Evolutionary conservation across 2,113 vertebrate genomes (phyloP).

Genomic region (Sterrhoptilus dennistouni): DNA sequence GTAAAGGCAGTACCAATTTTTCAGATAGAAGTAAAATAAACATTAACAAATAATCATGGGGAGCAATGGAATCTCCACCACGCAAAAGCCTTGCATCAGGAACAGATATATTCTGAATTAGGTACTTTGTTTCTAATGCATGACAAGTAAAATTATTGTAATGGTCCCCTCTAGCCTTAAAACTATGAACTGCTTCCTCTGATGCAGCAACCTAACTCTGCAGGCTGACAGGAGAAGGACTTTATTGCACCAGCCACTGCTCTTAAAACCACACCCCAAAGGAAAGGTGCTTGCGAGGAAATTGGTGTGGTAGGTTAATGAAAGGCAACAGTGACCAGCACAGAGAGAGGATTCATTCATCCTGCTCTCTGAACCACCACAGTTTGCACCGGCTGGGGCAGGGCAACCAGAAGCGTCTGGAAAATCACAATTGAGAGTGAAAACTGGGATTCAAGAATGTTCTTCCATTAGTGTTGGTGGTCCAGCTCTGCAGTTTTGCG

Average conservation of each 20-base stretch:
- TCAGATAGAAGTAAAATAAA: neutral
- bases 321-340: neutral
- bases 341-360: neutral
- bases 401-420: neutral
- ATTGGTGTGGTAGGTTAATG: conserved; percentile 12
- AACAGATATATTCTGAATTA: neutral
- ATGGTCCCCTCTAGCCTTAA: conserved; percentile 47
- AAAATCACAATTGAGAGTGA: neutral
- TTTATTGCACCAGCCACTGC: neutral
- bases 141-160: conserved; percentile 16
- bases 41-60: neutral
- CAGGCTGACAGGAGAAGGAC: neutral
- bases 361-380: neutral
- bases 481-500: neutral
- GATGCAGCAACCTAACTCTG: neutral
- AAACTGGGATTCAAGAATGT: neutral
- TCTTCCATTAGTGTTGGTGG: neutral
- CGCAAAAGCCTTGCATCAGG: neutral
- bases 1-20: neutral
- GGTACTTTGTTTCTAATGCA: neutral
- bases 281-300: neutral
- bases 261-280: conserved; percentile 14
- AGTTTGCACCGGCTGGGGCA: neutral
- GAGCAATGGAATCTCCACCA: neutral
- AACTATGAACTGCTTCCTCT: conserved; percentile 7